Percentiles rank a stretch among this genome's conserved stretches.
Evolutionary conservation across 2,113 vertebrate species (phyloP).

Genomic region (Bubo bubo): DNA sequence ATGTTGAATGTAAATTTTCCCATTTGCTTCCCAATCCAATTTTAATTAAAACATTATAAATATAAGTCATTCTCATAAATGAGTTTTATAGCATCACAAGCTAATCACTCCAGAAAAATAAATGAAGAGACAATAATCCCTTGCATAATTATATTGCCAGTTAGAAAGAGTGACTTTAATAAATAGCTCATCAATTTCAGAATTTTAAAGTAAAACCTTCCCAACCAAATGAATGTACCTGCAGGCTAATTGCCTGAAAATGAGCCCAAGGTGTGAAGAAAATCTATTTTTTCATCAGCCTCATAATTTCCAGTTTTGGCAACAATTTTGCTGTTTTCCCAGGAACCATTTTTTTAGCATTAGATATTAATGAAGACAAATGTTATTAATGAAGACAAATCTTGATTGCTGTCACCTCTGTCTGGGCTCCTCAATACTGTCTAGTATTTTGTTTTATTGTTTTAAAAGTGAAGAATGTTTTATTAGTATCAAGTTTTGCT

Average conservation of each 20-base stretch:
- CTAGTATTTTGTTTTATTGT: neutral
- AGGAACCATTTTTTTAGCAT: neutral
- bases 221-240: slow-evolving; percentile 10
- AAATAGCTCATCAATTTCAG: slow-evolving; percentile 52
- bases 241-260: slow-evolving; percentile 56
- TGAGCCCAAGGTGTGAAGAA: neutral
- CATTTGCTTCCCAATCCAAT: slow-evolving; percentile 43
- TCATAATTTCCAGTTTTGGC: neutral
- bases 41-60: slow-evolving; percentile 63
- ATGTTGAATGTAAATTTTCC: slow-evolving; percentile 49
- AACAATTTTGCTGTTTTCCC: slow-evolving; percentile 2
- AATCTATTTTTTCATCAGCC: neutral
- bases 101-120: slow-evolving; percentile 60
- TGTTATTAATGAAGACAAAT: neutral
- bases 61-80: slow-evolving; percentile 46
- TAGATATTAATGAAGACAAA: neutral
- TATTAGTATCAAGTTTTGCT: neutral
- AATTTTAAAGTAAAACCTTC: neutral
- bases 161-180: slow-evolving; percentile 39
- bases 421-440: neutral
- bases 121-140: slow-evolving; percentile 55
- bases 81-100: slow-evolving; percentile 40
- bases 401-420: neutral
- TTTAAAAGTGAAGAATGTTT: neutral
- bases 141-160: slow-evolving; percentile 45